phyloP scores from a whole-genome alignment of 2,113 vertebrate species.

The Delphinus delphis region DNA sequence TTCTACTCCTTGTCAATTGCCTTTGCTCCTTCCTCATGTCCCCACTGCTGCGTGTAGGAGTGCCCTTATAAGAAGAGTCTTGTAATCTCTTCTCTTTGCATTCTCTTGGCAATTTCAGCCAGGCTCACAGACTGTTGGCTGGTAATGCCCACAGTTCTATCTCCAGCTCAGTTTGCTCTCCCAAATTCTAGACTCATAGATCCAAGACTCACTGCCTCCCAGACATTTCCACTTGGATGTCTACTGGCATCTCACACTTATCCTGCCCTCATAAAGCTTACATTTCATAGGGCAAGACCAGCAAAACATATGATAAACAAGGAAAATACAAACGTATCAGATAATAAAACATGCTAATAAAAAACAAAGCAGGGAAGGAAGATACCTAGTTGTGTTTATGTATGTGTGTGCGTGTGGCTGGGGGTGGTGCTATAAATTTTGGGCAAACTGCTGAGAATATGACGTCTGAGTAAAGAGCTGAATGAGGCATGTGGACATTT shows the following conservation, averaged over 20 bases:
- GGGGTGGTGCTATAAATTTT: not conserved
- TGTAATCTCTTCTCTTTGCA: not conserved
- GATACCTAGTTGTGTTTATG: not conserved
- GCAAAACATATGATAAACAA: not conserved
- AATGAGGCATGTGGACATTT: not conserved
- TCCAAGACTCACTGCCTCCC: not conserved
- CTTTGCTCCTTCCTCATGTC: not conserved
- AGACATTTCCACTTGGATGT: not conserved
- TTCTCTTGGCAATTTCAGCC: not conserved
- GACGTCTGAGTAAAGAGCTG: not conserved
- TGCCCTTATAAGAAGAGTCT: not conserved
- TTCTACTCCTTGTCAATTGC: not conserved
- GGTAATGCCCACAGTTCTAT: not conserved
- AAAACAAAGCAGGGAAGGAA: not conserved
- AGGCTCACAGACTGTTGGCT: not conserved
- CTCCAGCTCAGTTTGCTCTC: not conserved
- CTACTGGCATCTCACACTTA: not conserved
- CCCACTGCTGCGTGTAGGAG: not conserved
- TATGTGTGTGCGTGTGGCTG: not conserved
- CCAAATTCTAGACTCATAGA: not conserved
- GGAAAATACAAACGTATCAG: not conserved
- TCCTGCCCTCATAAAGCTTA: not conserved
- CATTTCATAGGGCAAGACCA: not conserved
- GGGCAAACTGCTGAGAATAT: not conserved
- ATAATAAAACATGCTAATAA: not conserved